Evolutionary conservation across 2,113 vertebrate genomes (phyloP).

Genomic region (Chroicocephalus ridibundus): DNA sequence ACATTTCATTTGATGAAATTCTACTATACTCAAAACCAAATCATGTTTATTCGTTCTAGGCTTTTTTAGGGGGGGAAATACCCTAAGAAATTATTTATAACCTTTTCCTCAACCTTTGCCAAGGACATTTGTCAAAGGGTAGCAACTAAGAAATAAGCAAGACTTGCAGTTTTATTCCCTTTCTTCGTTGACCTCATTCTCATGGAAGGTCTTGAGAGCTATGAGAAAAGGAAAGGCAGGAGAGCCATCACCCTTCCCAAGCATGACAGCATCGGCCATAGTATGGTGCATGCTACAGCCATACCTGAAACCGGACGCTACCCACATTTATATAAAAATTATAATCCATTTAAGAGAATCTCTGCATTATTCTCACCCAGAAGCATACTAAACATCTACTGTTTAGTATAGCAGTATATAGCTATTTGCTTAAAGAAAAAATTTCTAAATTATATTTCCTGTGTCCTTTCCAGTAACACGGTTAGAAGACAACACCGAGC

Average conservation of each 20-base stretch:
- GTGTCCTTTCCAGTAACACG: background rate
- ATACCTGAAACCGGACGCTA: background rate
- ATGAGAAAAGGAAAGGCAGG: background rate
- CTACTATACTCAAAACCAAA: background rate
- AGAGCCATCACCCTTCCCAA: background rate
- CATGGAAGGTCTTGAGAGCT: background rate
- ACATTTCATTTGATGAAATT: background rate
- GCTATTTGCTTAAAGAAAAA: background rate
- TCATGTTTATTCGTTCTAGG: background rate
- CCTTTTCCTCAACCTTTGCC: background rate
- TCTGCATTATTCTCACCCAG: background rate
- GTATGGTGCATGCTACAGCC: background rate
- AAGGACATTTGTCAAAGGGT: background rate
- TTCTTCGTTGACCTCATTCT: background rate
- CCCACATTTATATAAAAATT: background rate
- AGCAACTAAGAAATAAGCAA: background rate
- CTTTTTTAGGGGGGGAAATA: background rate
- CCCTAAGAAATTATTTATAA: background rate
- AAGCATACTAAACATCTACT: background rate
- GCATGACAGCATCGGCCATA: background rate
- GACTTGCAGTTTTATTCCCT: background rate
- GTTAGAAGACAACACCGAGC: background rate
- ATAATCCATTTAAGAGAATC: background rate
- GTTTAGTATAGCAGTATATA: background rate
- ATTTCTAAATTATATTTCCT: background rate